Evolutionary conservation across 2,888 invertebrate genomes (phyloP).

Genomic region (Willowsia nigromaculata): DNA sequence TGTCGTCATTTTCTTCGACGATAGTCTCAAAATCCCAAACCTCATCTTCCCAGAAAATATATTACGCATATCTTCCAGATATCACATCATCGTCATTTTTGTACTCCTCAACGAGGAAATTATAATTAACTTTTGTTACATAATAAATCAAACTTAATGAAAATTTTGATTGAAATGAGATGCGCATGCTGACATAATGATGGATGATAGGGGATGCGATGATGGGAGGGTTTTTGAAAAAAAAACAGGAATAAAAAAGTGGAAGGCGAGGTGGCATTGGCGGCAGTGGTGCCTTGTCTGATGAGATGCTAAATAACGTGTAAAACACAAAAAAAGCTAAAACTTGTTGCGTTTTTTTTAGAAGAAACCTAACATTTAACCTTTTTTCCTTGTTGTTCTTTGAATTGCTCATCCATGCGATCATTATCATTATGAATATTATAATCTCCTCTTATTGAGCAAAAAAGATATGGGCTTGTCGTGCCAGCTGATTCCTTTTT

Average conservation of each 20-base stretch:
- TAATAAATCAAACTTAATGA: background rate
- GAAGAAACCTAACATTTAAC: background rate
- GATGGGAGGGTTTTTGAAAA: background rate
- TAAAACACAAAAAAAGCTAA: background rate
- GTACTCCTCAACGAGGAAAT: no score
- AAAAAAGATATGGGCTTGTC: background rate
- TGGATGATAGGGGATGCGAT: background rate
- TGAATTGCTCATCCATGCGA: background rate
- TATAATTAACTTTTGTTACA: background rate
- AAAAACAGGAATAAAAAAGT: background rate
- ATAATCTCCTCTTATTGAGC: background rate
- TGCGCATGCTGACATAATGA: background rate
- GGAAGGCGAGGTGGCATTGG: background rate
- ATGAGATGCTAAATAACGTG: background rate
- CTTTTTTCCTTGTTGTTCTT: background rate
- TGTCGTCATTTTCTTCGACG: background rate
- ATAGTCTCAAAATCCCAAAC: constrained; percentile 16
- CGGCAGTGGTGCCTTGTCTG: background rate
- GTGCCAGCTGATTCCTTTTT: background rate
- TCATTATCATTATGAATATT: background rate
- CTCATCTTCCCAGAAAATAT: background rate
- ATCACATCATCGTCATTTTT: no score
- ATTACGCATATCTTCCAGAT: no score
- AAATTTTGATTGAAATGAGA: background rate
- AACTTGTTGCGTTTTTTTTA: constrained; percentile 17